phyloP scores from a whole-genome alignment of 2,113 vertebrate species.

The Rhipidura dahli region DNA sequence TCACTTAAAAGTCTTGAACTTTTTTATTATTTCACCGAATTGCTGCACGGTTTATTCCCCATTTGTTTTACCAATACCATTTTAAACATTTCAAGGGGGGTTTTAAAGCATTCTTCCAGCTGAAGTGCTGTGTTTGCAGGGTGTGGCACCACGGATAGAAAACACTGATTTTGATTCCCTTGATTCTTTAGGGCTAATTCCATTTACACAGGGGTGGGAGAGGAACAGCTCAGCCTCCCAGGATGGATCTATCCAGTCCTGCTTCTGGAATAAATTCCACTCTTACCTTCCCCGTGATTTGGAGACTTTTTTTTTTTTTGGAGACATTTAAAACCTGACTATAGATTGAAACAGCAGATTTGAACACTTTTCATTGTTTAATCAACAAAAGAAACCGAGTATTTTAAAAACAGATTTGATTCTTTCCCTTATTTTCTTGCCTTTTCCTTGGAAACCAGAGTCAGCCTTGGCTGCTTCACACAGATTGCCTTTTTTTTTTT shows the following conservation, averaged over 20 bases:
- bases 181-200: neutral
- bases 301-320: neutral
- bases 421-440: neutral
- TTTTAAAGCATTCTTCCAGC: neutral
- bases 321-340: neutral
- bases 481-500: neutral
- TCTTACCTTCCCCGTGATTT: rapidly evolving
- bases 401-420: neutral
- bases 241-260: neutral
- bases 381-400: neutral
- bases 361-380: neutral
- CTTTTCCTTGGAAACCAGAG: neutral
- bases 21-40: neutral
- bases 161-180: neutral
- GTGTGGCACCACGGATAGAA: neutral
- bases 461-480: neutral
- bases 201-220: neutral
- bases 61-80: neutral
- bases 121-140: neutral
- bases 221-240: neutral
- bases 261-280: neutral
- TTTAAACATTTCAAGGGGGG: neutral
- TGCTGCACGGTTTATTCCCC: neutral
- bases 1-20: rapidly evolving
- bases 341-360: neutral